Conservation (phyloP, 2,888 invertebrate genomes). For the Xanthia togata region DNA sequence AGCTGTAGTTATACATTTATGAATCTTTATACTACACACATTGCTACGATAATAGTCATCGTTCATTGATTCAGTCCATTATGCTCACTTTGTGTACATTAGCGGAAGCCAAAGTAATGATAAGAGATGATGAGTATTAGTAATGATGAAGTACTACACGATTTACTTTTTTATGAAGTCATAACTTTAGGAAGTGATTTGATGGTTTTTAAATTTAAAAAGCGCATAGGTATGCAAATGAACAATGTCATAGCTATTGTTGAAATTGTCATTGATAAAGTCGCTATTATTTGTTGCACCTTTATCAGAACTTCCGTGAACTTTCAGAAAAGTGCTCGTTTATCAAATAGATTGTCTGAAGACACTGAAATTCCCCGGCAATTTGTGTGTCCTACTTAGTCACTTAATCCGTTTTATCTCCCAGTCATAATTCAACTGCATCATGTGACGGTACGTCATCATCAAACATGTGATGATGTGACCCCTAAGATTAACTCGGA, state of each 20-base stretch:
- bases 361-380: constrained; percentile 2
- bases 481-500: constrained; percentile 33
- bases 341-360: constrained; percentile 1
- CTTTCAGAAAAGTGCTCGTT: not conserved
- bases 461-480: constrained; percentile 10
- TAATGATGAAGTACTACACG: constrained; percentile 29
- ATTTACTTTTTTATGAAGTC: constrained; percentile 17
- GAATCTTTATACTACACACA: constrained; percentile 15
- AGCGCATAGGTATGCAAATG: not conserved
- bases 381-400: constrained; percentile 22
- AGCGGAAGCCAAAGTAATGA: constrained; percentile 31
- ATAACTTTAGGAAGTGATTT: not conserved
- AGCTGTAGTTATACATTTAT: not conserved
- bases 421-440: constrained; percentile 29
- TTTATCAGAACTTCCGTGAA: not conserved
- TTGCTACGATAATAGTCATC: constrained; percentile 32
- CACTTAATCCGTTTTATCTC: constrained; percentile 40
- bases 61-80: constrained; percentile 42
- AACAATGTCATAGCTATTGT: not conserved
- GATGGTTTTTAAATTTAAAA: not conserved
- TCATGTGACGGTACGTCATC: constrained; percentile 50
- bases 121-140: too few species aligned
- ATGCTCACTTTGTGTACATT: constrained; percentile 48
- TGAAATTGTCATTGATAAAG: not conserved
- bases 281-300: not conserved